Conservation (phyloP, 2,888 invertebrate species). For the Drosophila paranaensis region DNA sequence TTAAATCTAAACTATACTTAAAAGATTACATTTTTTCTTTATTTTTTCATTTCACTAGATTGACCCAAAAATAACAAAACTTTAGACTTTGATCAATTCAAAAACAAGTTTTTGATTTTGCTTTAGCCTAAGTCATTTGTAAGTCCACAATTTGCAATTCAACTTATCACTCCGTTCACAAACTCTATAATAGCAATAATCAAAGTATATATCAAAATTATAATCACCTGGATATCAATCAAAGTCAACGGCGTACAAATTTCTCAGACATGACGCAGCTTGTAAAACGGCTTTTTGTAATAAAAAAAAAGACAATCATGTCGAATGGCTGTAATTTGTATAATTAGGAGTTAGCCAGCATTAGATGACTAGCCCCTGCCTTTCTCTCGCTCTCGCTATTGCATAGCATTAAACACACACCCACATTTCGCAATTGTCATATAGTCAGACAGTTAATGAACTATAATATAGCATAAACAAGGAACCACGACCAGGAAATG, state of each 20-base stretch:
- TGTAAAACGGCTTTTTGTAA: constrained; percentile 40
- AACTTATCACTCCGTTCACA: neutral
- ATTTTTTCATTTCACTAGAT: neutral
- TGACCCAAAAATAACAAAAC: neutral
- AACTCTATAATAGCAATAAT: constrained; percentile 10
- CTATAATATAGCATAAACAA: constrained; percentile 42
- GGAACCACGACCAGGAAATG: constrained; percentile 35
- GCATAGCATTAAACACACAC: constrained; percentile 20
- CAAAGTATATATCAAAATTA: constrained; percentile 11
- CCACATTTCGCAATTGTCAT: constrained; percentile 2
- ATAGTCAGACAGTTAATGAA: constrained; percentile 46
- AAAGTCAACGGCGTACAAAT: constrained; percentile 42
- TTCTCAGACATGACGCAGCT: constrained; percentile 33
- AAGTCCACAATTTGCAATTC: neutral
- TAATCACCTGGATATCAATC: constrained; percentile 57
- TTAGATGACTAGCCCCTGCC: constrained; percentile 14
- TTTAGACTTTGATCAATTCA: neutral
- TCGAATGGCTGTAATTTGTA: constrained; percentile 12
- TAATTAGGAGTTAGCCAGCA: constrained; percentile 32
- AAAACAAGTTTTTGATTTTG: neutral
- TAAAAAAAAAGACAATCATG: neutral
- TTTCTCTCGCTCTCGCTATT: neutral
- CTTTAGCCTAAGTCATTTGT: constrained; percentile 21
- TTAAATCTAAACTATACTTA: too few species aligned
- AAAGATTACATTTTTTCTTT: too few species aligned